These are phyloP conservation scores for Bombyx mandarina DNA, from an alignment of 1,140 invertebrate species.

Conservation along the genomic window DNA sequence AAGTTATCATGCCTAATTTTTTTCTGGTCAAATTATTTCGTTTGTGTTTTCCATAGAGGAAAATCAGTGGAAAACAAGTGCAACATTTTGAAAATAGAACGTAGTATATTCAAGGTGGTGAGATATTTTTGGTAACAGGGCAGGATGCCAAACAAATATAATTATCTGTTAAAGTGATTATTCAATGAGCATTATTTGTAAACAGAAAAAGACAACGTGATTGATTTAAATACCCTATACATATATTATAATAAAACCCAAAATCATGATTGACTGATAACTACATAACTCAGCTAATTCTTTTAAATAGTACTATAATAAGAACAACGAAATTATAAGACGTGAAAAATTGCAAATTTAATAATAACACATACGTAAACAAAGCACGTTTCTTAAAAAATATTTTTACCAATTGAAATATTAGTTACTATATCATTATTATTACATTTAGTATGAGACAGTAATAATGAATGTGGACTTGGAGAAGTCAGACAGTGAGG, in stretches of 20 bases:
- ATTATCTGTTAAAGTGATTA: too few species aligned
- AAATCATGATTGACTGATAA: too few species aligned
- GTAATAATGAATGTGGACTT: slow-evolving; percentile 19
- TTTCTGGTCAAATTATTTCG: too few species aligned
- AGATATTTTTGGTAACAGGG: slow-evolving; percentile 35
- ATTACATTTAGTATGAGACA: slow-evolving; percentile 1
- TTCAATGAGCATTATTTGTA: too few species aligned
- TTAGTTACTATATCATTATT: too few species aligned
- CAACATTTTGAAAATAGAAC: slow-evolving; percentile 12
- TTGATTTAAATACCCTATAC: too few species aligned
- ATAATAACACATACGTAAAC: neutral
- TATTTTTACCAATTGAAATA: too few species aligned
- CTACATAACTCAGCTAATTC: too few species aligned
- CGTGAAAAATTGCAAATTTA: neutral
- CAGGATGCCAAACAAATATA: slow-evolving; percentile 19
- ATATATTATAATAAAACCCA: too few species aligned
- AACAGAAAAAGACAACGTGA: too few species aligned
- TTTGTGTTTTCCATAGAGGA: neutral
- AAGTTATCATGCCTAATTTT: too few species aligned
- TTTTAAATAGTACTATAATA: too few species aligned
- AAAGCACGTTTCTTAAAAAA: neutral
- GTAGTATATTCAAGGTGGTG: slow-evolving; percentile 25
- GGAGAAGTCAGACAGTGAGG: slow-evolving; percentile 17
- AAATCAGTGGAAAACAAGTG: neutral
- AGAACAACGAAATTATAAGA: neutral